Conservation (phyloP, 35 echinoderm and acorn worm species). For the Antedon bifida region DNA sequence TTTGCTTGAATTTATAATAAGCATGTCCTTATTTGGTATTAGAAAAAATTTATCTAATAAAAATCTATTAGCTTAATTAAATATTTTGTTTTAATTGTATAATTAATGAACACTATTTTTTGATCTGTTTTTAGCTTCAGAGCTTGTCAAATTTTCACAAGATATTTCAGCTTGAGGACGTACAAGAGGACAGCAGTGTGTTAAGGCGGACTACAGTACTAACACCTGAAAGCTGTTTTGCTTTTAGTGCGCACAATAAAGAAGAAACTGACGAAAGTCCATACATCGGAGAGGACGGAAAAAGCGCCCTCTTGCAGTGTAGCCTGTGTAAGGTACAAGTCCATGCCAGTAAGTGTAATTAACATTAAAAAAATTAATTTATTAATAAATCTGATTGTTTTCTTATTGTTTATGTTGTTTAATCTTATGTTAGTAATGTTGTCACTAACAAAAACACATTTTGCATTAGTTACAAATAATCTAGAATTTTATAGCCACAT, state of each 20-base stretch:
- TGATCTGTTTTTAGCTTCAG: not conserved
- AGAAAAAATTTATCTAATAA: no score
- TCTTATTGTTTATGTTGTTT: no score
- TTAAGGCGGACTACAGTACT: constrained; percentile 27
- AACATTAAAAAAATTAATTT: no score
- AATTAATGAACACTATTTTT: not conserved
- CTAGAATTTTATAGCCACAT: no score
- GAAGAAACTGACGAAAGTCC: constrained; percentile 22
- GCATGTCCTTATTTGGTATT: no score
- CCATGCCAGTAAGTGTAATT: constrained; percentile 76
- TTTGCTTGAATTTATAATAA: no score
- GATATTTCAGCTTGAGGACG: not conserved
- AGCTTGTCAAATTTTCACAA: not conserved
- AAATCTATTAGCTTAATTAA: no score
- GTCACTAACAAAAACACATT: no score
- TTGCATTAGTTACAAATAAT: no score
- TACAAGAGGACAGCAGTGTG: not conserved
- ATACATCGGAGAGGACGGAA: constrained; percentile 26
- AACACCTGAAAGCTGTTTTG: constrained; percentile 84
- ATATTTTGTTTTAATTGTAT: no score
- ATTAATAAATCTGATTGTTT: no score
- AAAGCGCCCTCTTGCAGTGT: constrained; percentile 64
- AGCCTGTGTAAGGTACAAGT: constrained; percentile 82
- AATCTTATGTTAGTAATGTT: no score
- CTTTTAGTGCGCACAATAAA: constrained; percentile 38